These are phyloP conservation scores for Mycogona germanica DNA, from an alignment of 2,888 invertebrate species.

Conservation along the genomic window DNA sequence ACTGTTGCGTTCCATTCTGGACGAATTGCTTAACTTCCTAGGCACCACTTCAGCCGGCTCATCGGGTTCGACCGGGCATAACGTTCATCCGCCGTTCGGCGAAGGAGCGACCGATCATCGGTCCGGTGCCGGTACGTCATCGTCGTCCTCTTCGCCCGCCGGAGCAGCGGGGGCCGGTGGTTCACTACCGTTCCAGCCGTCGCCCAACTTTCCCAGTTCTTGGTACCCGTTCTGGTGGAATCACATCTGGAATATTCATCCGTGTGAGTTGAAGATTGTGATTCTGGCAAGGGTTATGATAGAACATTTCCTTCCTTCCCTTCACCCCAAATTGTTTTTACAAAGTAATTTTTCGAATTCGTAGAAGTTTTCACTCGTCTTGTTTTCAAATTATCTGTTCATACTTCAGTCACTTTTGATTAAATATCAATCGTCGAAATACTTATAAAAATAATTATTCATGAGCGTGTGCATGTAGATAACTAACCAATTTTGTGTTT, in stretches of 20 bases:
- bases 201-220: constrained; percentile 4
- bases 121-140: background rate
- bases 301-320: too few species aligned
- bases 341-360: too few species aligned
- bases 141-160: background rate
- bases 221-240: constrained; percentile 15
- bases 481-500: too few species aligned
- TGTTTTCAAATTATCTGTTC: too few species aligned
- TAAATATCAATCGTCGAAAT: too few species aligned
- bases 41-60: constrained; percentile 1
- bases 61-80: background rate
- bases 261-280: constrained; percentile 1
- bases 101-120: background rate
- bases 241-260: constrained; percentile 11
- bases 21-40: constrained; percentile 8
- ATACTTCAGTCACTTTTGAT: too few species aligned
- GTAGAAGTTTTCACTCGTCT: too few species aligned
- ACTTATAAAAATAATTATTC: too few species aligned
- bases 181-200: background rate
- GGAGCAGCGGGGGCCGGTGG: background rate
- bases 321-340: too few species aligned
- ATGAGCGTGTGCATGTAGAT: background rate
- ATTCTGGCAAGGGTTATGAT: too few species aligned
- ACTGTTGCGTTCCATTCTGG: constrained; percentile 5
- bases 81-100: background rate